Evolutionary conservation across 2,888 invertebrate genomes (phyloP), one percentile per base, ranked within the genome.

Genomic region (Agriopis marginaria): DNA sequence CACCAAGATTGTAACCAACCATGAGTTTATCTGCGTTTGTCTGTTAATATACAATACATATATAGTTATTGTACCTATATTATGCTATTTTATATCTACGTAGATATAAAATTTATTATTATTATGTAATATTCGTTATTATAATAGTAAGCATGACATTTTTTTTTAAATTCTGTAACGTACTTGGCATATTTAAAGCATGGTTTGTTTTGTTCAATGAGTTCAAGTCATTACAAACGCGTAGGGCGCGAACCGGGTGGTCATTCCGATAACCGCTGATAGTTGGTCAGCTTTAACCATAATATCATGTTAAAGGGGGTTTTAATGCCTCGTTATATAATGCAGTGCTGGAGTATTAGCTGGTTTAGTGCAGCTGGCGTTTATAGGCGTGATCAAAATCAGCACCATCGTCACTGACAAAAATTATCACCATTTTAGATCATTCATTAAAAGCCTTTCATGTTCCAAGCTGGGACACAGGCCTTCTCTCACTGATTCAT

Each of bases 251-350:
- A 61, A 32, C 63, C 42, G 59, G 10, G 45, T 62, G 58, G 39
- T 23, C 60, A 32, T 60, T 54, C 14, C 60, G 59, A 64, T 68
- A 68, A 54, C 49, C 60, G 44, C 68, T 54, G 54, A 59, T 49
- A 60, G 60, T 55, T 59, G 68, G 68, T 60, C 68, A 40, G 68
- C 60, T 54, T 53, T 54, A 68, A 42, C 60, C 60, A 60, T 49
- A 53, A 59, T 54, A 64, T 60, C 63, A 56, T 63, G 68, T 49
- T 60, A 63, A 14, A 45, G 17, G 59, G 63, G 56, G 12, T 44
- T 60, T 64, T 9, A 67, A 64, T 32, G 44, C 17, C 45, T 17
- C 58, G 45, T 51, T 67, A 32, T 51, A 55, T 17, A 62, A 63
- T 63, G 63, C 58, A 63, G 51, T 58, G 44, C 61, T n/a, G 40